A percentile compares a stretch with the other conserved stretches of the same genome.
These are phyloP conservation scores for Taurulus bubalis DNA, from an alignment of 2,113 vertebrate species.

Conservation along the genomic window DNA sequence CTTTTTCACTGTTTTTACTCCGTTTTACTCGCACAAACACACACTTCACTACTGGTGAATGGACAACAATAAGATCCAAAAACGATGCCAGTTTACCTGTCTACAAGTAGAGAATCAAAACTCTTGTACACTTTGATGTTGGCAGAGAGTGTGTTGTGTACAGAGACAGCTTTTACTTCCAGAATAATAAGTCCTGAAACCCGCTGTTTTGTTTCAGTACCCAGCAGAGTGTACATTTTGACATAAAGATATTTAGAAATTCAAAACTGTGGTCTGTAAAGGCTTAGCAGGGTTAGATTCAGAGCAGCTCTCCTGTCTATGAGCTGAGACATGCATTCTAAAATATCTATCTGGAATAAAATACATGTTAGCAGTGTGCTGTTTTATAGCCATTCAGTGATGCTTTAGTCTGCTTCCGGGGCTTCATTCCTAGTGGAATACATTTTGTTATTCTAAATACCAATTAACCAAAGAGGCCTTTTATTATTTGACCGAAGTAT, in stretches of 20 bases:
- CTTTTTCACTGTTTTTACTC: not conserved
- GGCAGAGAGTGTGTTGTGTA: constrained; percentile 12
- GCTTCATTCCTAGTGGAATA: constrained; percentile 10
- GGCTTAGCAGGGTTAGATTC: constrained; percentile 11
- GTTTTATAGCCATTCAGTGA: not conserved
- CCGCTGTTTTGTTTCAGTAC: constrained; percentile 33
- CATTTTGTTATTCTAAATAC: not conserved
- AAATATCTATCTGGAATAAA: constrained; percentile 24
- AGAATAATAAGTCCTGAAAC: constrained; percentile 40
- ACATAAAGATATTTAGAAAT: constrained; percentile 25
- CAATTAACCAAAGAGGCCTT: constrained; percentile 12
- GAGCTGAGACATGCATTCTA: constrained; percentile 2
- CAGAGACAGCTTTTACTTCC: constrained; percentile 15
- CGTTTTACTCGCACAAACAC: not conserved
- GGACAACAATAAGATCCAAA: constrained; percentile 34
- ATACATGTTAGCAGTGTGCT: not conserved
- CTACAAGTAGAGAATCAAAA: constrained; percentile 19
- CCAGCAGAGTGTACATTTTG: constrained; percentile 28
- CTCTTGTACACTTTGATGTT: constrained; percentile 29
- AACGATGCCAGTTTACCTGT: constrained; percentile 39
- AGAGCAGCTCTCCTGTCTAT: not conserved
- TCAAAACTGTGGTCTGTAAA: constrained; percentile 6
- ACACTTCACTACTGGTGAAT: not conserved
- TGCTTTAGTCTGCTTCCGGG: not conserved
- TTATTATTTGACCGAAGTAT: constrained; percentile 33